Conservation (phyloP, 2,113 vertebrate species). For the Sphyrna mokarran region DNA sequence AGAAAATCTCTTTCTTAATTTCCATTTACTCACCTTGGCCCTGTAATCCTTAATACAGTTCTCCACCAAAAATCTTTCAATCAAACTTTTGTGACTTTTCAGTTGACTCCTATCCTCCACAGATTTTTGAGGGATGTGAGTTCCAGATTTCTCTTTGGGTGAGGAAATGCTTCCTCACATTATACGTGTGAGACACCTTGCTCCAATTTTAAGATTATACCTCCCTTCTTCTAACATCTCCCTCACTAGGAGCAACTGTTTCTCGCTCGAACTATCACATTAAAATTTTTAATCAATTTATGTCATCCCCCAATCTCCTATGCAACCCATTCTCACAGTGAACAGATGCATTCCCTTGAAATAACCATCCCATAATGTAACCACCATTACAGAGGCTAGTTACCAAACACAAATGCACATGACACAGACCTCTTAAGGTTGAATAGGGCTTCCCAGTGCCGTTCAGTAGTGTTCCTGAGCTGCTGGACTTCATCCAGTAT, state of each 20-base stretch:
- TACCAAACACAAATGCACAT: background rate
- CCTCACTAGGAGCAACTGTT: background rate
- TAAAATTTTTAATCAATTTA: background rate
- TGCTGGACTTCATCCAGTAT: constrained; percentile 83
- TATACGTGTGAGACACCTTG: background rate
- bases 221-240: background rate
- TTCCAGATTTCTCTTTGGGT: background rate
- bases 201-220: background rate
- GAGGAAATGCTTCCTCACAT: background rate
- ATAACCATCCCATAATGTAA: background rate
- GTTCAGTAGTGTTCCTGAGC: constrained; percentile 79
- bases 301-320: background rate
- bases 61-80: background rate
- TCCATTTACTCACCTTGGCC: background rate
- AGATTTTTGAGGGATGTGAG: background rate
- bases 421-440: constrained; percentile 65
- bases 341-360: background rate
- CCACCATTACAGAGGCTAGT: background rate
- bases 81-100: background rate
- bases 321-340: background rate
- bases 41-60: background rate
- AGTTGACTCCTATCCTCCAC: background rate
- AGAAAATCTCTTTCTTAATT: background rate
- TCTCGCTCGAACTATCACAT: background rate
- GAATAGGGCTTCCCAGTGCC: constrained; percentile 82